Percentiles rank a stretch among this genome's conserved stretches.
These are phyloP conservation scores for Cheilosia vulpina DNA, from an alignment of 2,888 invertebrate species.

Conservation along the genomic window DNA sequence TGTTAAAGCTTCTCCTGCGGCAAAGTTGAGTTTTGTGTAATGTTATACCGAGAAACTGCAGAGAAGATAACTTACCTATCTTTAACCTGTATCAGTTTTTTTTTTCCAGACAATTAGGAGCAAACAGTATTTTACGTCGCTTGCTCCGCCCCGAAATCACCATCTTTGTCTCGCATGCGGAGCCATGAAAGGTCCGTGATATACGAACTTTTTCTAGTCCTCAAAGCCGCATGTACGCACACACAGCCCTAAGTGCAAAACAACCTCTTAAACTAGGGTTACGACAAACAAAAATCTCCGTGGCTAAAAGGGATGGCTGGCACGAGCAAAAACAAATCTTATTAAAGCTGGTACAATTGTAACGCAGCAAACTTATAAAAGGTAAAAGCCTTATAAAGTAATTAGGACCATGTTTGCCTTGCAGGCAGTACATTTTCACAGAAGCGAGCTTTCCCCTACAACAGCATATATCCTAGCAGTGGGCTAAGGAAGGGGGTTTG, in stretches of 20 bases:
- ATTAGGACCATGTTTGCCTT: slow-evolving; percentile 71
- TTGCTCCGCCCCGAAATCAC: slow-evolving; percentile 72
- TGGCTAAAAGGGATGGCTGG: slow-evolving; percentile 45
- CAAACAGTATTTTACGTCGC: slow-evolving; percentile 63
- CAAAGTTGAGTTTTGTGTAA: slow-evolving; percentile 55
- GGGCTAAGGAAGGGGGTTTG: slow-evolving; percentile 26
- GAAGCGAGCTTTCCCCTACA: slow-evolving; percentile 62
- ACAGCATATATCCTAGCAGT: slow-evolving; percentile 18
- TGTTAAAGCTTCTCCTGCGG: slow-evolving; percentile 51
- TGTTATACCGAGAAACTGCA: slow-evolving; percentile 25
- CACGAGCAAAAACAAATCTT: slow-evolving; percentile 65
- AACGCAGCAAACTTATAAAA: slow-evolving; percentile 49
- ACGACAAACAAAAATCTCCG: slow-evolving; percentile 61
- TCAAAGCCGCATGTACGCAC: slow-evolving; percentile 49
- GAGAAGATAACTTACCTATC: slow-evolving; percentile 40
- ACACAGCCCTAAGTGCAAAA: slow-evolving; percentile 29
- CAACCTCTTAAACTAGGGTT: slow-evolving; percentile 20
- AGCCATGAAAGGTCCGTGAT: slow-evolving; percentile 64
- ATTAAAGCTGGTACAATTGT: slow-evolving; percentile 71
- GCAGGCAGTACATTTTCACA: slow-evolving; percentile 65
- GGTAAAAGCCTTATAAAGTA: slow-evolving; percentile 72
- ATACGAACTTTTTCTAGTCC: slow-evolving; percentile 67
- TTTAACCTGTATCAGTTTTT: slow-evolving; percentile 51
- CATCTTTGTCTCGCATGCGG: slow-evolving; percentile 30
- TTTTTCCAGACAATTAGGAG: slow-evolving; percentile 61